Evolutionary conservation across 37 sponge, comb jelly and placozoan species (phyloP).

Genomic region (Eunapius fragilis): DNA sequence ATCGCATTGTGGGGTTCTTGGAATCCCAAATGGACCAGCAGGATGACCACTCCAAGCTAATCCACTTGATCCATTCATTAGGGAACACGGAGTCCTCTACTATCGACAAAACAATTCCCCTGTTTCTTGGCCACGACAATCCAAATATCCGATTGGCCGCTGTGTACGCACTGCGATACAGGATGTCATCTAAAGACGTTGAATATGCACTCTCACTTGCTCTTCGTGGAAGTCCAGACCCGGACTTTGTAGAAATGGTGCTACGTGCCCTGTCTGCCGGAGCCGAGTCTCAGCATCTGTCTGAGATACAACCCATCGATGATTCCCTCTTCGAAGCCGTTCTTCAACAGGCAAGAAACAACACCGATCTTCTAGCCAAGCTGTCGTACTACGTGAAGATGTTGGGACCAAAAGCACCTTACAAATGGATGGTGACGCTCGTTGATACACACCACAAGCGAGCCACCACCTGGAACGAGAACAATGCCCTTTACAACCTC

Average conservation of each 20-base stretch:
- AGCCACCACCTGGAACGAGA: not conserved
- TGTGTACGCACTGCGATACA: slow-evolving; percentile 24
- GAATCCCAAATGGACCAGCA: not conserved
- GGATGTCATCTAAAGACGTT: not conserved
- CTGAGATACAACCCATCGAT: not conserved
- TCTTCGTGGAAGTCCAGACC: not conserved
- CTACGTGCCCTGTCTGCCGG: not conserved
- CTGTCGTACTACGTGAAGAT: not conserved
- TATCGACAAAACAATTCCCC: not conserved
- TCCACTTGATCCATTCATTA: slow-evolving; percentile 40
- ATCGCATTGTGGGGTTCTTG: slow-evolving; percentile 9
- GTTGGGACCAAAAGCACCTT: not conserved
- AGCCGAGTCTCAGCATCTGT: not conserved
- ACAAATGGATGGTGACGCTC: not conserved
- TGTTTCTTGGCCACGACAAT: slow-evolving; percentile 1
- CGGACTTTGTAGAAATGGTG: not conserved
- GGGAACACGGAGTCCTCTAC: slow-evolving; percentile 50
- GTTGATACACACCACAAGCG: not conserved
- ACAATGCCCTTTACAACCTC: slow-evolving; percentile 32
- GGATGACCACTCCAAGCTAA: not conserved
- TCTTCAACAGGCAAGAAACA: not conserved
- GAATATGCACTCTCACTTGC: not conserved
- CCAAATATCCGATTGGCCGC: slow-evolving; percentile 31
- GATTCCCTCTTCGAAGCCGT: not conserved
- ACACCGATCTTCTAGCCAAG: not conserved